Percentiles rank a stretch among this genome's conserved stretches.
phyloP scores from a whole-genome alignment of 2,797 vertebrate species.

The Lepilemur septentrionalis region DNA sequence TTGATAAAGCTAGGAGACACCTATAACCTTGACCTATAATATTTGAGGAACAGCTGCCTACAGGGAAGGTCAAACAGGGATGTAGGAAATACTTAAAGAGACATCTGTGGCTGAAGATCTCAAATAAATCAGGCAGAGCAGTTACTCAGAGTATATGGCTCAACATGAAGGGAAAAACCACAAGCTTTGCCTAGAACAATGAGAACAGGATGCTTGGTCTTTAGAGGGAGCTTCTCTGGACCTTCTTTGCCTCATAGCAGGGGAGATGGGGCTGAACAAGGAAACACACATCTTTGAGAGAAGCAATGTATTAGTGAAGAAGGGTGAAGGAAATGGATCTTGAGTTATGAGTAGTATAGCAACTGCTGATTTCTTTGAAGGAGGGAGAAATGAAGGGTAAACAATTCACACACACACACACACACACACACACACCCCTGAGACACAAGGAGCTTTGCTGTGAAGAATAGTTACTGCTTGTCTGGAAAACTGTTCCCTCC shows the following conservation, averaged over 20 bases:
- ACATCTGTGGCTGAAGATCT: not conserved
- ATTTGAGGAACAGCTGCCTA: not conserved
- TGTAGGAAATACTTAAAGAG: not conserved
- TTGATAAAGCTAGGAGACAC: not conserved
- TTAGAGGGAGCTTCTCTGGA: not conserved
- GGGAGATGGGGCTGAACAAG: not conserved
- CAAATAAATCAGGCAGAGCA: not conserved
- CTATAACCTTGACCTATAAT: constrained; percentile 21
- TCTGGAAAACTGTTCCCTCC: not conserved
- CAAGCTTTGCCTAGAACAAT: not conserved
- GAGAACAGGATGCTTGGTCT: not conserved
- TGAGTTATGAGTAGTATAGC: not conserved
- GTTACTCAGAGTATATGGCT: not conserved
- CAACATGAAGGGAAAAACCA: not conserved
- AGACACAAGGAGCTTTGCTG: not conserved
- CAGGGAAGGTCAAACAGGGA: not conserved
- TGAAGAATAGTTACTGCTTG: not conserved
- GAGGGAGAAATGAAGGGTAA: not conserved
- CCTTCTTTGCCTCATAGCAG: not conserved
- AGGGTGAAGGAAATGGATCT: not conserved
- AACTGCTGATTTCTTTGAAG: constrained; percentile 2
- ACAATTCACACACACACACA: not conserved
- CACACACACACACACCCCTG: not conserved
- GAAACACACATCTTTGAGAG: not conserved
- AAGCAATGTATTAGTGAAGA: not conserved